Conservation (phyloP, 1,140 invertebrate species). For the Ips nitidus region DNA sequence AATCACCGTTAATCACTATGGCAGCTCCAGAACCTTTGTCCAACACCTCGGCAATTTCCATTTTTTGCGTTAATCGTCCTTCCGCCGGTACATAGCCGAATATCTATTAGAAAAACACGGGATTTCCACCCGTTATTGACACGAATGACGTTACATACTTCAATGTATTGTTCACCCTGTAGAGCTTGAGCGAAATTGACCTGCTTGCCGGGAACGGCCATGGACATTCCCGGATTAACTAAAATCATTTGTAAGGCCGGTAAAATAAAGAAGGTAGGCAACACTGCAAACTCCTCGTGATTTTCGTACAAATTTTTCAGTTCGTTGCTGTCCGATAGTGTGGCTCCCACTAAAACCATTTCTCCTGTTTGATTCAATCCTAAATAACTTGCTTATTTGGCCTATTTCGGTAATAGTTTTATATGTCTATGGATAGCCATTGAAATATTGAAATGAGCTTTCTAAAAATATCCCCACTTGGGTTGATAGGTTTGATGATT, state of each 20-base stretch:
- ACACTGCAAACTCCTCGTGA: conserved; percentile 76
- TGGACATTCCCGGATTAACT: conserved; percentile 56
- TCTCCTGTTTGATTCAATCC: too few species aligned
- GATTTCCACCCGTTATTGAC: too few species aligned
- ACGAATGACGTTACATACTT: conserved; percentile 57
- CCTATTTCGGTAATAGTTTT: too few species aligned
- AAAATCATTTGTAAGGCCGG: conserved; percentile 69
- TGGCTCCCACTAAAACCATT: conserved; percentile 83
- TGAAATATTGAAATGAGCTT: too few species aligned
- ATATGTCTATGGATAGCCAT: too few species aligned
- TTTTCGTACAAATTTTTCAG: conserved; percentile 90
- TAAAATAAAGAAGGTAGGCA: conserved; percentile 87
- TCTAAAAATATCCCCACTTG: too few species aligned
- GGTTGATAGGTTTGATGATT: too few species aligned
- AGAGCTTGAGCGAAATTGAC: conserved; percentile 80
- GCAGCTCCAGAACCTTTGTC: conserved; percentile 93
- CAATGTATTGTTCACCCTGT: conserved; percentile 97
- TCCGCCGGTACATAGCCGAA: conserved; percentile 65
- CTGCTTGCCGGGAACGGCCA: conserved; percentile 66
- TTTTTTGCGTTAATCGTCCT: conserved; percentile 68
- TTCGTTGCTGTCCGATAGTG: conserved; percentile 62
- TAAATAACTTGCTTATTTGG: too few species aligned
- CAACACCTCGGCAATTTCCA: conserved; percentile 77
- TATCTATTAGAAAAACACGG: conserved; percentile 10
- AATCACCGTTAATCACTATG: conserved; percentile 74